Percentiles rank a stretch among this genome's conserved stretches.
These are phyloP conservation scores for Cerastis leucographa DNA, from an alignment of 2,888 invertebrate genomes.

Conservation along the genomic window DNA sequence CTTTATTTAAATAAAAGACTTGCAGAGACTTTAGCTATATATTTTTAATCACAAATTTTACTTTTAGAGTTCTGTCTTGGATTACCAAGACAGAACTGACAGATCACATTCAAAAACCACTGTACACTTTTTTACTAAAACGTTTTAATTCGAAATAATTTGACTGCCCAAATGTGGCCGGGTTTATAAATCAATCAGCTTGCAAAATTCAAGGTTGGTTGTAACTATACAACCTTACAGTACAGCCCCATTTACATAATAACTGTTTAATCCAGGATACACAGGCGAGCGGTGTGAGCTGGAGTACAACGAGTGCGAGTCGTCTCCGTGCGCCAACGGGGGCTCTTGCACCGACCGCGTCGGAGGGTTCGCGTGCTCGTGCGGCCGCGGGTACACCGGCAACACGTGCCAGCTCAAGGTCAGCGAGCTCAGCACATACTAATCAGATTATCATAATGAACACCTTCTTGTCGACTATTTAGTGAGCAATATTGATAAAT, in stretches of 20 bases:
- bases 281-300: conserved; percentile 94
- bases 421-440: conserved; percentile 23
- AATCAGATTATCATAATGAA: conserved; percentile 30
- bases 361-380: conserved; percentile 92
- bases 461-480: neutral
- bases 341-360: conserved; percentile 94
- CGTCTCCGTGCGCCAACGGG: conserved; percentile 93
- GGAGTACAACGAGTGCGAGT: conserved; percentile 94
- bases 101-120: neutral
- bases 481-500: neutral
- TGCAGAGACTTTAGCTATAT: neutral
- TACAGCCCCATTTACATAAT: neutral
- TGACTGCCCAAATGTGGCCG: neutral
- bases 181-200: neutral
- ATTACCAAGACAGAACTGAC: neutral
- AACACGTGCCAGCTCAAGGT: conserved; percentile 94
- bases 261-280: conserved; percentile 87
- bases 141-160: neutral
- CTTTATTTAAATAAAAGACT: neutral
- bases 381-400: conserved; percentile 93
- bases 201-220: neutral
- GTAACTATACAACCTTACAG: neutral
- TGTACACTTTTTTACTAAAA: neutral
- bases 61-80: no score
- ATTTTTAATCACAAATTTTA: neutral